Base-by-base conservation (phyloP, 2,113 vertebrate species). In the Illadopsis cleaveri region DNA sequence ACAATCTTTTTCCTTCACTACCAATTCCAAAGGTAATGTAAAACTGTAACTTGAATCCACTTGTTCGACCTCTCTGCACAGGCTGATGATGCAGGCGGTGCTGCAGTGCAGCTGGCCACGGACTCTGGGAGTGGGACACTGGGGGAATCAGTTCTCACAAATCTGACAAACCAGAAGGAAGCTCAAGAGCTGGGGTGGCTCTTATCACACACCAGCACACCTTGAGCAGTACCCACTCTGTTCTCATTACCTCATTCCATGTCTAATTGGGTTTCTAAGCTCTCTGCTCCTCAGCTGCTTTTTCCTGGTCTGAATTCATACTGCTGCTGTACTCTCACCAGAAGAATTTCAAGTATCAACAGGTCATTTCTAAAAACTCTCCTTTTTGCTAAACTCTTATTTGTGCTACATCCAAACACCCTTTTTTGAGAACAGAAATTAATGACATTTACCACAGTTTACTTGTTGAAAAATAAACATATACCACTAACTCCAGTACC, bases 321-420 rank as follows among this genome's bases (percentile, higher is more conserved):
- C 6, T 22, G 7, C 31, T 33, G 23, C 16, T 47, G 57, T 4
- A 56, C 16, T 38, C 33, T 27, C 20, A 80, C 25, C 51, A 56
- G 27, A 57, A 80, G 56, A 76, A 45, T 24, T n/a, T 56, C 12
- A 78, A 76, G 44, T 31, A 84, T 38, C 82, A 89, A 93, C 60
- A 91, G 37, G 61, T 79, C 33, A 53, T 47, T 78, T 82, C 57
- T 65, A 28, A 84, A 86, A 93, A 57, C 37, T 33, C 57, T 33
- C 33, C 12, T 53, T 68, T 84, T n/a, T 10, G 4, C 61, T 64
- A 48, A 89, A 82, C 30, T 62, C 62, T 33, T 56, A 23, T 8
- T 56, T 76, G 25, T 1, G 1, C 37, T 47, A n/a, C 0, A 2
- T 30, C 44, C 3, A 65, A 71, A 10, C 12, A 18, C 6, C 8